These are phyloP conservation scores for Drosophila ogumai DNA, from an alignment of 1,140 invertebrate genomes.

Conservation along the genomic window DNA sequence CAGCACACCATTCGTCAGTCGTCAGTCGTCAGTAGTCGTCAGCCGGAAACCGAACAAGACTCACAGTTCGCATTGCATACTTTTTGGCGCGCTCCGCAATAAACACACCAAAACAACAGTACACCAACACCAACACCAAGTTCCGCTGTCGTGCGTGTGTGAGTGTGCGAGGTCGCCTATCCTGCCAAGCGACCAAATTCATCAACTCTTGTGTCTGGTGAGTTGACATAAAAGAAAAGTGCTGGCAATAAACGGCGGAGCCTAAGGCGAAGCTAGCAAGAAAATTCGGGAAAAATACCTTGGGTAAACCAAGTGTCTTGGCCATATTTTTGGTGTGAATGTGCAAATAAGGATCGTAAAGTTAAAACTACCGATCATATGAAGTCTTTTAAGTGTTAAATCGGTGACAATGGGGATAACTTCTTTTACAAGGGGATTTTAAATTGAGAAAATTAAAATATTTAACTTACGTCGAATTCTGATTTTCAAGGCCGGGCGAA, in stretches of 20 bases:
- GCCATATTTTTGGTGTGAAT: conserved; percentile 14
- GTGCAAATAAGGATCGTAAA: conserved; percentile 7
- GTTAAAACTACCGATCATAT: background rate
- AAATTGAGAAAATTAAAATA: too few relatives aligned
- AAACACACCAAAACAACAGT: conserved; percentile 24
- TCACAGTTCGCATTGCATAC: conserved; percentile 64
- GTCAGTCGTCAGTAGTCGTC: conserved; percentile 52
- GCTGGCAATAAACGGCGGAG: conserved; percentile 15
- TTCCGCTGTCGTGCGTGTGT: conserved; percentile 4
- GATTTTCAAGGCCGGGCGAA: too few relatives aligned
- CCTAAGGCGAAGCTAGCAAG: background rate
- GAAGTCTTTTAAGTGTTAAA: background rate
- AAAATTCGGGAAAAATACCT: conserved; percentile 15
- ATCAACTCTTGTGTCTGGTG: conserved; percentile 68
- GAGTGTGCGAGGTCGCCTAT: conserved; percentile 17
- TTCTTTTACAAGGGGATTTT: background rate
- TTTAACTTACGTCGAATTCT: too few relatives aligned
- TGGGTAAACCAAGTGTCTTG: background rate
- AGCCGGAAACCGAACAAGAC: conserved; percentile 52
- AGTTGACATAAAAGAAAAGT: conserved; percentile 50
- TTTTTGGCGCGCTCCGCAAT: conserved; percentile 68
- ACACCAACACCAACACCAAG: conserved; percentile 20
- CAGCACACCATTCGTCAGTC: conserved; percentile 16
- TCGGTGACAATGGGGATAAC: background rate
- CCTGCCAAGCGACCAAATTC: conserved; percentile 45